Percentiles rank a stretch among this genome's conserved stretches.
These are phyloP conservation scores for Sussaba pulchella DNA, from an alignment of 2,888 invertebrate species.

Conservation along the genomic window DNA sequence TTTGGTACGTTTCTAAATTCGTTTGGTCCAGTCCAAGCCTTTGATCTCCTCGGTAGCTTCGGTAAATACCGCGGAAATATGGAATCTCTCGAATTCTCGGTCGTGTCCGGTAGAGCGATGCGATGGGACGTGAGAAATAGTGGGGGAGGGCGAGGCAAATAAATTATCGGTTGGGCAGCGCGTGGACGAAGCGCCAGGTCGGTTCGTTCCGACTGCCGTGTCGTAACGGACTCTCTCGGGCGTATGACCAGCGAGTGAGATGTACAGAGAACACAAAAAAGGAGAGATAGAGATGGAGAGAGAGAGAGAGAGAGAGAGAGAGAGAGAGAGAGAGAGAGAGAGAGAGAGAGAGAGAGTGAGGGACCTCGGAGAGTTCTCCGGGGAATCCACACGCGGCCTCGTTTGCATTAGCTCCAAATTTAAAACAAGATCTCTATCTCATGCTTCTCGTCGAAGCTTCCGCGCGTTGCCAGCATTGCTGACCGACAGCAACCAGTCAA, in stretches of 20 bases:
- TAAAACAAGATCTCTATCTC: constrained; percentile 56
- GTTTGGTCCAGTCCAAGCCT: not conserved
- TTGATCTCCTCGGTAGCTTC: not conserved
- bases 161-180: constrained; percentile 18
- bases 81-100: constrained; percentile 5
- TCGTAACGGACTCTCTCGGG: constrained; percentile 1
- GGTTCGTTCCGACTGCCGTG: not conserved
- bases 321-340: not conserved
- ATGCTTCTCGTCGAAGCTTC: constrained; percentile 38
- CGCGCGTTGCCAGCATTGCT: constrained; percentile 25
- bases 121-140: not conserved
- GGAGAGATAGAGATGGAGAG: not conserved
- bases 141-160: not conserved
- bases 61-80: not conserved
- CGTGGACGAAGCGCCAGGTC: not conserved
- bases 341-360: not conserved
- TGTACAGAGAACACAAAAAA: too few species aligned
- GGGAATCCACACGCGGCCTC: constrained; percentile 28
- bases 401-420: constrained; percentile 59
- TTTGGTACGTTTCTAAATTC: too few species aligned
- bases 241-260: constrained; percentile 3
- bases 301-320: not conserved
- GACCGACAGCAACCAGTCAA: constrained; percentile 25
- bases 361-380: constrained; percentile 34
- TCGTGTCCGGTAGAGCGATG: not conserved